Percentiles rank a stretch among this genome's conserved stretches.
phyloP scores from a whole-genome alignment of 2,888 invertebrate species.

The Tillus elongatus region DNA sequence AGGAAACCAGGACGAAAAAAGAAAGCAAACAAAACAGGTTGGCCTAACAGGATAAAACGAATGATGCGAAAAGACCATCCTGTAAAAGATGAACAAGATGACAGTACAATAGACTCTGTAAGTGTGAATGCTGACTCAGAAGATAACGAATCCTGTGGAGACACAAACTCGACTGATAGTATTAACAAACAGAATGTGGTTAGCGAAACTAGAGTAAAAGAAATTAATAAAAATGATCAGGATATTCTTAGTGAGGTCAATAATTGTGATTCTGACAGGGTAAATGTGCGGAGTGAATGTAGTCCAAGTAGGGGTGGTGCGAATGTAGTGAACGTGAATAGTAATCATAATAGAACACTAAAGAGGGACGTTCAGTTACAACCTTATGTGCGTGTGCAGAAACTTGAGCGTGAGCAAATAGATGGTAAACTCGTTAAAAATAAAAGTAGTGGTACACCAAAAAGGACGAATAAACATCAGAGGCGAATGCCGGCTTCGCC shows the following conservation, averaged over 20 bases:
- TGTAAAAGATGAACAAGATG: slow-evolving; percentile 30
- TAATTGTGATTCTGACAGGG: slow-evolving; percentile 19
- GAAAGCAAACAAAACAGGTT: slow-evolving; percentile 70
- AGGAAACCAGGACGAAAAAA: slow-evolving; percentile 43
- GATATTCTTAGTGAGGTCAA: slow-evolving; percentile 20
- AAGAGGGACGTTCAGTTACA: slow-evolving; percentile 48
- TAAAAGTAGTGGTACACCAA: slow-evolving; percentile 18
- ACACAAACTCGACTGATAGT: slow-evolving; percentile 25
- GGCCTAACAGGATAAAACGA: slow-evolving; percentile 56
- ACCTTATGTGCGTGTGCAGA: slow-evolving; percentile 58
- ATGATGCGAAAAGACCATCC: slow-evolving; percentile 34
- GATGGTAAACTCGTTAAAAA: slow-evolving; percentile 35
- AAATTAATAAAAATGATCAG: slow-evolving; percentile 24
- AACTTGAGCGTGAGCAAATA: slow-evolving; percentile 45
- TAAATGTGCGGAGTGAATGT: slow-evolving; percentile 16
- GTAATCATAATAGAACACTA: slow-evolving; percentile 28
- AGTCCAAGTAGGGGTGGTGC: slow-evolving; percentile 25
- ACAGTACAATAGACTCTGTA: slow-evolving; percentile 27
- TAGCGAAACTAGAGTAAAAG: slow-evolving; percentile 15
- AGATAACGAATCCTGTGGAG: slow-evolving; percentile 25
- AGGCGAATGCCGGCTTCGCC: slow-evolving; percentile 34
- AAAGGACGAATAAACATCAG: slow-evolving; percentile 23
- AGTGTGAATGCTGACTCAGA: slow-evolving; percentile 25
- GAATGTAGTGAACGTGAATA: slow-evolving; percentile 31
- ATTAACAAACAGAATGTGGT: slow-evolving; percentile 19